phyloP scores from a whole-genome alignment of 2,888 invertebrate species.

The Athalia circularis region DNA sequence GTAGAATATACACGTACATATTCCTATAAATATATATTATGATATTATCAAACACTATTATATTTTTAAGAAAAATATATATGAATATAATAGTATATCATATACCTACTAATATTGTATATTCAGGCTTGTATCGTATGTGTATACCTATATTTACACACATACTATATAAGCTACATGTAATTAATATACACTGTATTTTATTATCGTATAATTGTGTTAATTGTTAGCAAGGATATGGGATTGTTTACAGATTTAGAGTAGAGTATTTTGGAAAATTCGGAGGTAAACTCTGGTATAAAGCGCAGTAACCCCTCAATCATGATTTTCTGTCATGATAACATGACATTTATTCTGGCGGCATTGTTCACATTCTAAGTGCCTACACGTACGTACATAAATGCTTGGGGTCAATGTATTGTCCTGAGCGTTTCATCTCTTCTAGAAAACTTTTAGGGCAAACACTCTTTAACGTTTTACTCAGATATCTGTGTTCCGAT shows the following conservation, averaged over 20 bases:
- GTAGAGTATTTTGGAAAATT: slow-evolving; percentile 17
- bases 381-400: slow-evolving; percentile 1
- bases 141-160: not conserved
- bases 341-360: slow-evolving; percentile 23
- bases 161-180: not conserved
- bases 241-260: slow-evolving; percentile 8
- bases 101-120: slow-evolving; percentile 11
- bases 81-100: slow-evolving; percentile 22
- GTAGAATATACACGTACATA: not conserved
- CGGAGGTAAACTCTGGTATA: not conserved
- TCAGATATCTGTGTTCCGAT: not conserved
- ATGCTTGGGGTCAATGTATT: slow-evolving; percentile 16
- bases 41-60: slow-evolving; percentile 23
- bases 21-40: not conserved
- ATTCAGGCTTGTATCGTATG: slow-evolving; percentile 34
- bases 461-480: not conserved
- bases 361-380: slow-evolving; percentile 22
- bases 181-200: slow-evolving; percentile 25
- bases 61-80: slow-evolving; percentile 24
- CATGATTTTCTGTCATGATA: slow-evolving; percentile 1
- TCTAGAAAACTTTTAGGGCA: not conserved
- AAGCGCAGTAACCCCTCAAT: not conserved
- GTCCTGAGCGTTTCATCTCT: not conserved
- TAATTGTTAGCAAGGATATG: slow-evolving; percentile 10
- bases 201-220: slow-evolving; percentile 28